Evolutionary conservation across 2,797 vertebrate genomes (phyloP).

Genomic region (Molossus alvarezi): DNA sequence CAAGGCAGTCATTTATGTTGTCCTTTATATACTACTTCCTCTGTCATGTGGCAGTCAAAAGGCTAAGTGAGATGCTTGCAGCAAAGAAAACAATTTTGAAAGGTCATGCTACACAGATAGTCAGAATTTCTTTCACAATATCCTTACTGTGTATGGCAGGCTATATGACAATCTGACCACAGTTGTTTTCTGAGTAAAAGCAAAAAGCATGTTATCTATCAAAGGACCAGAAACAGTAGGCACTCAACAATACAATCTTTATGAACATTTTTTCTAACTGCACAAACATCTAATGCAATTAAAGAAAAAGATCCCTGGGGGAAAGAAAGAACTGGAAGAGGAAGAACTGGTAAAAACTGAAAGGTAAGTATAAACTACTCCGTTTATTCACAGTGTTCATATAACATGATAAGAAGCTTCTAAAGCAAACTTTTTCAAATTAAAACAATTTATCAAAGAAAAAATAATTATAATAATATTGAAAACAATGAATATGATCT

Average conservation of each 20-base stretch:
- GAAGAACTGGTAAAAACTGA: conserved; percentile 29
- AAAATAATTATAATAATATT: conserved; percentile 6
- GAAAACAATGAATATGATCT: conserved; percentile 15
- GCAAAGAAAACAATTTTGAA: conserved; percentile 85
- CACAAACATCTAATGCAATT: conserved; percentile 83
- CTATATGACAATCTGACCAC: conserved; percentile 84
- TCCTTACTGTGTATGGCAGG: conserved; percentile 84
- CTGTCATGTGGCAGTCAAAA: conserved; percentile 86
- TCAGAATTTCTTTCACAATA: conserved; percentile 84
- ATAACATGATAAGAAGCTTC: conserved; percentile 21
- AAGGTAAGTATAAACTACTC: conserved; percentile 64
- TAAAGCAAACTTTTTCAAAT: conserved; percentile 42
- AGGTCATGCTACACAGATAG: conserved; percentile 82
- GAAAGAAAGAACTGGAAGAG: conserved; percentile 76
- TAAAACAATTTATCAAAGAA: conserved; percentile 62
- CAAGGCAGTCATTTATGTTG: conserved; percentile 72
- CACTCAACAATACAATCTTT: conserved; percentile 81
- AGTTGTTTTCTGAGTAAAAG: conserved; percentile 86
- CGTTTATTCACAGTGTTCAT: conserved; percentile 38
- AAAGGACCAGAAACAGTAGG: conserved; percentile 81
- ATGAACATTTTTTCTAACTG: conserved; percentile 82
- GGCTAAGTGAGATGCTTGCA: conserved; percentile 75
- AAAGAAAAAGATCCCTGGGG: conserved; percentile 78
- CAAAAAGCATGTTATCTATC: conserved; percentile 75
- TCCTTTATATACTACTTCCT: conserved; percentile 81